Evolutionary conservation across 1,140 invertebrate species (phyloP).

Genomic region (Eumeta japonica): DNA sequence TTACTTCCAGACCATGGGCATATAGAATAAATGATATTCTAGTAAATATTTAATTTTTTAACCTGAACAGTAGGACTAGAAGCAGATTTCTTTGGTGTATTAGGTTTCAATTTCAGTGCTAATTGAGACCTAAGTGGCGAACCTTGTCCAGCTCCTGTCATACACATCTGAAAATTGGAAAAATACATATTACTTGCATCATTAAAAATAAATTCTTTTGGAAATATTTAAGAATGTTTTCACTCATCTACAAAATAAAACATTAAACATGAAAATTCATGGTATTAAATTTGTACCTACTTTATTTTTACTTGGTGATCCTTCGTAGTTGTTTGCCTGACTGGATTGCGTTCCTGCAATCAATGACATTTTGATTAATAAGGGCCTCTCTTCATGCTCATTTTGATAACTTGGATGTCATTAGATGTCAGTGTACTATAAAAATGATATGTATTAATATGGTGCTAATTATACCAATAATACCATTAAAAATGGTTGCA

Average conservation of each 20-base stretch:
- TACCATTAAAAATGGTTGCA: too few relatives aligned
- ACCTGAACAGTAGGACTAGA: slow-evolving; percentile 54
- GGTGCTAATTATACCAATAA: too few relatives aligned
- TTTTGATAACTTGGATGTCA: too few relatives aligned
- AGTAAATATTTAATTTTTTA: slow-evolving; percentile 9
- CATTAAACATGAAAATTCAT: too few relatives aligned
- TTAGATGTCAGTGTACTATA: too few relatives aligned
- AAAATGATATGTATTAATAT: too few relatives aligned
- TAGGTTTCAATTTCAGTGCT: slow-evolving; percentile 63
- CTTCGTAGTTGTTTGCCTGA: too few relatives aligned
- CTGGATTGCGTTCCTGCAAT: slow-evolving; percentile 35
- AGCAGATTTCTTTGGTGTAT: slow-evolving; percentile 53
- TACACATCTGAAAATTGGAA: slow-evolving; percentile 30
- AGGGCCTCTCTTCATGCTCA: too few relatives aligned
- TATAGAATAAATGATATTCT: too few relatives aligned
- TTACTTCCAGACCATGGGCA: too few relatives aligned
- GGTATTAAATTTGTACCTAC: slow-evolving; percentile 13
- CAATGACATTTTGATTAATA: neutral
- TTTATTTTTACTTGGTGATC: slow-evolving; percentile 48
- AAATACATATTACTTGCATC: neutral
- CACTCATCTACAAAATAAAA: neutral
- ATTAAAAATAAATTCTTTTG: neutral
- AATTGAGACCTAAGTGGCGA: slow-evolving; percentile 64
- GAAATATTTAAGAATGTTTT: neutral
- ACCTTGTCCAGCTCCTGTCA: slow-evolving; percentile 59